A percentile compares a stretch with the other conserved stretches of the same genome.
Conservation (phyloP, 37 sponge, comb jelly and placozoan genomes). For the Spongilla lacustris region DNA sequence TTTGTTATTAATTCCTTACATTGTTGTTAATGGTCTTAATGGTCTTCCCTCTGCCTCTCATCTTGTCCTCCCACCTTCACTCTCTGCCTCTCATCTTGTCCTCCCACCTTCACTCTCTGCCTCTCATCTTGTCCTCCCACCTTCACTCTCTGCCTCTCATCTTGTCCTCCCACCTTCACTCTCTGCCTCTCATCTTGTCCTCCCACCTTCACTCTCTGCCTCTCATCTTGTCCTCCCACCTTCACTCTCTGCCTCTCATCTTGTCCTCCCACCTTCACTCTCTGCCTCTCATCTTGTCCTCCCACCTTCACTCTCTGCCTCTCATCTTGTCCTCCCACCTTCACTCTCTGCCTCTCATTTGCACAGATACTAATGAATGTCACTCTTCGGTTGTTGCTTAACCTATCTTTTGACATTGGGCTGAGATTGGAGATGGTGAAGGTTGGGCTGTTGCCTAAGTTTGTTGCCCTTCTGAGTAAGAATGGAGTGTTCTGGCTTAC, state of each 20-base stretch:
- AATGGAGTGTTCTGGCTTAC: too few species aligned
- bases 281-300: too few species aligned
- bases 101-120: not conserved
- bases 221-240: too few species aligned
- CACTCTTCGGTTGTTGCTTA: slow-evolving; percentile 81
- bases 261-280: too few species aligned
- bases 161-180: not conserved
- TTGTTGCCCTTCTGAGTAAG: slow-evolving; percentile 74
- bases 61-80: not conserved
- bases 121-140: too few species aligned
- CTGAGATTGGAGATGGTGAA: slow-evolving; percentile 87
- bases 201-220: too few species aligned
- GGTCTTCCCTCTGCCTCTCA: not conserved
- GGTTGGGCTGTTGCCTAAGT: slow-evolving; percentile 84
- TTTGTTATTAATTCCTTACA: not conserved
- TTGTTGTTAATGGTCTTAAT: not conserved
- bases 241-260: too few species aligned
- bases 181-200: too few species aligned
- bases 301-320: too few species aligned
- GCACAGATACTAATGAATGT: slow-evolving; percentile 79
- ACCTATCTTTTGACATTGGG: slow-evolving; percentile 88
- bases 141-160: not conserved
- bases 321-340: too few species aligned
- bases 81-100: not conserved
- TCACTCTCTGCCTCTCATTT: too few species aligned